Evolutionary conservation across 1,140 invertebrate genomes (phyloP), one percentile per base, ranked within the genome.

Genomic region (Bombus confusus): DNA sequence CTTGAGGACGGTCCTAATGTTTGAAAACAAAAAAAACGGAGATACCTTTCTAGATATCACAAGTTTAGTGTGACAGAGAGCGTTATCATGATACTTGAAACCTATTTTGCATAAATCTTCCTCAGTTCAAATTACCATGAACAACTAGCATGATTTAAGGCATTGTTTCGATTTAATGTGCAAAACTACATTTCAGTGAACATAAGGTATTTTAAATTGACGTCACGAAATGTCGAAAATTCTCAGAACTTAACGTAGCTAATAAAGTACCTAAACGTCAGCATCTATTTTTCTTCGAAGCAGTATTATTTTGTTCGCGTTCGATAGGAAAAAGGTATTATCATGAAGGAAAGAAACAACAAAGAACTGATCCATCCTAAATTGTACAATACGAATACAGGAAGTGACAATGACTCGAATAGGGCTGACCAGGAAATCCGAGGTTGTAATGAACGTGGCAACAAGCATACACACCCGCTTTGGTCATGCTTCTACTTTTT

Each of bases 401-500:
- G 31, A 66, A 25, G 18, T 59, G 82, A 72, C 82, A 79, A 84
- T 84, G 25, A 12, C 25, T 39, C 4, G 10, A 5, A n/a, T 37
- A 62, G 31, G 25, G 52, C 39, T 80, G 59, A 86, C n/a, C 85
- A 89, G 77, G 76, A 88, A 89, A 86, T 90, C 86, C 66, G 47
- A 86, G 77, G 66, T 59, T 62, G 59, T 76, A 83, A 90, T 25
- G 83, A 90, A 74, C 75, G 47, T n/a, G 57, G 59, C 81, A 75
- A 79, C 71, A 57, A 76, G 64, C 72, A n/a, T 66, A 72, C 75
- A 83, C 72, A 74, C 84, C 88, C 52, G 78, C 71, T 91, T 91
- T 88, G 91, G 90, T 91, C 82, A 88, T 59, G 80, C 73, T 47
- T 83, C 76, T 68, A 66, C 78, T 92, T 91, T 92, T 92, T 91